These are phyloP conservation scores for Pammene fasciana DNA, from an alignment of 2,888 invertebrate species.

Conservation along the genomic window DNA sequence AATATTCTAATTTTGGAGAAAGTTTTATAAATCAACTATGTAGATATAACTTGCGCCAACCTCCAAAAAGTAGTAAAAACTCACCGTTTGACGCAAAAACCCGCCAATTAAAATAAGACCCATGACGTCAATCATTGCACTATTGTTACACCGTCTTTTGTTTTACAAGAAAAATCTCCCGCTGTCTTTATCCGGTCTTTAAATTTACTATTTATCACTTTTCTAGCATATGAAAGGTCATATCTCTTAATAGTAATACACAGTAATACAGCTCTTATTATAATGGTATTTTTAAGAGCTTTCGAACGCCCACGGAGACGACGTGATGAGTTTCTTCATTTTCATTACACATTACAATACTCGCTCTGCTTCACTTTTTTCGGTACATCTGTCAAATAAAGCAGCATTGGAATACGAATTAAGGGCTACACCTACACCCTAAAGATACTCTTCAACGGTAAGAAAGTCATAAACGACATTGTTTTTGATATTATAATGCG, in stretches of 20 bases:
- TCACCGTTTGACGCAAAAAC: slow-evolving; percentile 28
- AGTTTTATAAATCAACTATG: not conserved
- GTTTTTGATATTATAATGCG: not conserved
- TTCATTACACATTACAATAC: not conserved
- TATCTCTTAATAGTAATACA: not conserved
- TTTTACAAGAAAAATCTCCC: slow-evolving; percentile 20
- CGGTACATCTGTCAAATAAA: not conserved
- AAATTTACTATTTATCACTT: not conserved
- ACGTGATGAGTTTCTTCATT: not conserved
- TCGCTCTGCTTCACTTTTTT: not conserved
- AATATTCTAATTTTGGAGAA: not conserved
- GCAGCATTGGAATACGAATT: not conserved
- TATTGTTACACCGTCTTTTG: slow-evolving; percentile 27
- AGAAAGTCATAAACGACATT: not conserved
- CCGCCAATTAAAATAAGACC: slow-evolving; percentile 20
- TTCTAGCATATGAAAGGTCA: not conserved
- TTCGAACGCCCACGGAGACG: not conserved
- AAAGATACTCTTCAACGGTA: not conserved
- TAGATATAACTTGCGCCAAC: slow-evolving; percentile 15
- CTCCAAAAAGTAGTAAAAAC: slow-evolving; percentile 13
- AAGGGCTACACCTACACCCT: not conserved
- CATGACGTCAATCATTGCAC: slow-evolving; percentile 29
- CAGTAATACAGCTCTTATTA: not conserved
- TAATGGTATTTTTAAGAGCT: not conserved
- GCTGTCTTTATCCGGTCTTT: slow-evolving; percentile 9